Conservation (phyloP, 2,797 vertebrate species). For the Miopithecus talapoin region DNA sequence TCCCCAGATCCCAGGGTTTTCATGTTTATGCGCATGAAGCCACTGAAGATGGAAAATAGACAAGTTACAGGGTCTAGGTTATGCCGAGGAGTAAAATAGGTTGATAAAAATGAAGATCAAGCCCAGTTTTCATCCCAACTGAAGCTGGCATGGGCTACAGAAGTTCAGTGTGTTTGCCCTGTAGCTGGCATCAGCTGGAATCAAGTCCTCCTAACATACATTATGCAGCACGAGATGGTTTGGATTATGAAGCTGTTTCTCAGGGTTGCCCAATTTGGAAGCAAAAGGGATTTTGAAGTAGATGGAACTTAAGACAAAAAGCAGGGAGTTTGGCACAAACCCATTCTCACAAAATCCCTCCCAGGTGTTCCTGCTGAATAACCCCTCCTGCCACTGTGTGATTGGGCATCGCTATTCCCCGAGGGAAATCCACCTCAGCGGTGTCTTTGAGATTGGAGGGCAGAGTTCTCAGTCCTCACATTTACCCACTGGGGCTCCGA, state of each 20-base stretch:
- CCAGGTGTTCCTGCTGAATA: no score
- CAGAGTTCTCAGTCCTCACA: background rate
- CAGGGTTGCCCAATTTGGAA: background rate
- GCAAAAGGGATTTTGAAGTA: background rate
- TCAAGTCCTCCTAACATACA: background rate
- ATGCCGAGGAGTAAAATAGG: background rate
- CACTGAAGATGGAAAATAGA: background rate
- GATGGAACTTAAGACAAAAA: background rate
- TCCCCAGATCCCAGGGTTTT: background rate
- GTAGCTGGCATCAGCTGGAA: background rate
- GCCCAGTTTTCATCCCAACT: background rate
- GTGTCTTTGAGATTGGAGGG: background rate
- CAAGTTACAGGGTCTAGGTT: background rate
- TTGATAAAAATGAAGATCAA: background rate
- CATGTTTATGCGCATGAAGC: background rate
- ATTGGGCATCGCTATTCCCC: background rate
- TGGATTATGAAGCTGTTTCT: background rate
- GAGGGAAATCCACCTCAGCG: fast-evolving
- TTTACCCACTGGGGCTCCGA: background rate
- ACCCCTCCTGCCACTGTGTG: fast-evolving
- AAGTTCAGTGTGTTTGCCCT: background rate
- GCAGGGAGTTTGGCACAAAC: background rate
- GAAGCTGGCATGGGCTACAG: background rate
- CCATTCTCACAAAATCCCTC: fast-evolving
- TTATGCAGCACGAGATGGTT: no score